Conservation (phyloP, 2,797 vertebrate genomes). For the Pogonophryne albipinna region DNA sequence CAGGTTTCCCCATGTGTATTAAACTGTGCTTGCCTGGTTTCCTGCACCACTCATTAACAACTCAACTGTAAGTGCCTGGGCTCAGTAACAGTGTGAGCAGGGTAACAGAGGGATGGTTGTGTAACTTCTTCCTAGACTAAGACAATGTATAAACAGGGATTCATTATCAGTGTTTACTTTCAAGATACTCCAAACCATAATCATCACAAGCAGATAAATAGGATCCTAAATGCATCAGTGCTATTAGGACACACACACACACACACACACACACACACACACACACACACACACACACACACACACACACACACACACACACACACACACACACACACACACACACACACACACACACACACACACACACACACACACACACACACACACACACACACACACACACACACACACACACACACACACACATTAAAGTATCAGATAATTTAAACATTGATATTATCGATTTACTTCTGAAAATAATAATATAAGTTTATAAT, state of each 20-base stretch:
- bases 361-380: background rate
- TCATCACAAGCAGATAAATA: slow-evolving; percentile 35
- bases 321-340: background rate
- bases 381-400: background rate
- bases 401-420: background rate
- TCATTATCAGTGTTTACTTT: slow-evolving; percentile 62
- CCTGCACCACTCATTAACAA: slow-evolving; percentile 51
- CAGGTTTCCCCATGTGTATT: slow-evolving; percentile 5
- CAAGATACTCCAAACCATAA: slow-evolving; percentile 48
- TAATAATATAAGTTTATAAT: background rate
- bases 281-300: background rate
- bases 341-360: background rate
- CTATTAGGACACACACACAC: background rate
- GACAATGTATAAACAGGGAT: slow-evolving; percentile 59
- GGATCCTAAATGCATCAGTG: slow-evolving; percentile 16
- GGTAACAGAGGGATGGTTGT: slow-evolving; percentile 52
- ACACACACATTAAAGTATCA: background rate
- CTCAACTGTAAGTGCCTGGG: slow-evolving; percentile 49
- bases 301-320: background rate
- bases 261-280: background rate
- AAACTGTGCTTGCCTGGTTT: background rate
- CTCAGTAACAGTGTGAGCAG: slow-evolving; percentile 41
- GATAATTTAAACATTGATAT: background rate
- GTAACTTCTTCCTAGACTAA: slow-evolving; percentile 53
- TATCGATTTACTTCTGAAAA: slow-evolving; percentile 6